Base-by-base conservation (phyloP, 2,113 vertebrate genomes). In the Manacus vitellinus region DNA sequence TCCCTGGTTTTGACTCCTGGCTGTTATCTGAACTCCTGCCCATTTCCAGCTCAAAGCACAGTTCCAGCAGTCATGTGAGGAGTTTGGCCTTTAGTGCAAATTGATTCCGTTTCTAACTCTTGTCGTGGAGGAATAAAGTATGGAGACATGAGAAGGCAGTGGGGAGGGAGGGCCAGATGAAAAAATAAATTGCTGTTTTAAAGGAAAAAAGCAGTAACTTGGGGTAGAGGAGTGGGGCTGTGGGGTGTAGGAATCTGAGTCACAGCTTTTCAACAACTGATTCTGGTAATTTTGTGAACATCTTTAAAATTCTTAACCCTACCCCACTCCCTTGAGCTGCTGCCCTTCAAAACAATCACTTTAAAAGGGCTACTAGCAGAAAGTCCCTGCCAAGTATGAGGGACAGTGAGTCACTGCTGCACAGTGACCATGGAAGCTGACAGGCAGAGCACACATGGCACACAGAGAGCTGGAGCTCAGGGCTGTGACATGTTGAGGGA, bases 1-100 rank as follows among this genome's bases (percentile, higher is more conserved):
- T 52, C 44, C 6, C 6, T 1, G 2, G 8, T 87, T 68, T 37
- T 0, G 0, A 19, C 21, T 85, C 21, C 49, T 51, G 0, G 1
- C 14, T 62, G 7, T 83, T 70, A 61, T 6, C 55, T 23, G 25
- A 51, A 39, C 46, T 87, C n/a, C 52, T 81, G 27, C 46, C 46
- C 12, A 3, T 54, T 62, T 73, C 43, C 24, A 18, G 47, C 30
- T 84, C 77, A 86, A 81, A 80, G n/a, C 27, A 19, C 4, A 2
- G 9, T 23, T 28, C 33, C 70, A 65, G 63, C 0, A 0, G 25
- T 35, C 8, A 1, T 2, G 6, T 5, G 6, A 94, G 30, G 33
- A 90, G 6, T 24, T 84, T 66, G 23, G 31, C 20, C 18, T 75
- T 85, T 19, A 37, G 24, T n/a, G 55, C 16, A 82, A 88, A 85